Evolutionary conservation across 2,797 vertebrate species (phyloP), one percentile per base, ranked within the genome.

Genomic region (Myripristis murdjan): DNA sequence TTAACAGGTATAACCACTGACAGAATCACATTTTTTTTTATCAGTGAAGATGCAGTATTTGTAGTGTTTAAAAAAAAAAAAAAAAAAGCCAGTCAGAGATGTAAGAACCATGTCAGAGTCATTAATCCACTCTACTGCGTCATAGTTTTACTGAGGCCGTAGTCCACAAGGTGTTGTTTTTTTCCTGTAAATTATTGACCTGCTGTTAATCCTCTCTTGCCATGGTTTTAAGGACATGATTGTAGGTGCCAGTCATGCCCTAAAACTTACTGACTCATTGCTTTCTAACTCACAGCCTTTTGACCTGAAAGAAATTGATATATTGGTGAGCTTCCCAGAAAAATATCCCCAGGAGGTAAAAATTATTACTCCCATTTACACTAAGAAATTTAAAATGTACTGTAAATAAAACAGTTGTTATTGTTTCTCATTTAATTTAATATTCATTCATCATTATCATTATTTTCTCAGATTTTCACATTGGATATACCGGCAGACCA

Each of bases 261-360:
- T 5, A 9, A 60, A 52, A 59, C 65, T 26, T 41, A 26, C 51
- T 82, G 54, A 86, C 39, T 76, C 31, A 43, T 65, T 81, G 46
- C 28, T 52, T 57, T 84, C 33, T 73, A 7, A 61, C 37, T 85
- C 68, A 8, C 69, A 96, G 95, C 95, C 95, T 43, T 96, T 94
- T 91, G 95, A 96, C 73, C 81, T 95, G 54, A 95, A 94, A 84
- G 91, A 95, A 79, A 63, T 95, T 1, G 93, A 93, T 64, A 89
- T 96, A 71, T 93, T 96, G 95, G 90, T 96, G 77, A 95, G 91
- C 91, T 96, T 96, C 79, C 95, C 95, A 22, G 92, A 94, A 6
- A 87, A 49, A 37, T 96, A 96, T 73, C 95, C 95, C 7, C 73
- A 90, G 53, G 93, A 96, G 94, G 95, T 96, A 87, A 89, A 72